These are phyloP conservation scores for Corydoras maculifer DNA, from an alignment of 2,113 vertebrate species.

Conservation along the genomic window DNA sequence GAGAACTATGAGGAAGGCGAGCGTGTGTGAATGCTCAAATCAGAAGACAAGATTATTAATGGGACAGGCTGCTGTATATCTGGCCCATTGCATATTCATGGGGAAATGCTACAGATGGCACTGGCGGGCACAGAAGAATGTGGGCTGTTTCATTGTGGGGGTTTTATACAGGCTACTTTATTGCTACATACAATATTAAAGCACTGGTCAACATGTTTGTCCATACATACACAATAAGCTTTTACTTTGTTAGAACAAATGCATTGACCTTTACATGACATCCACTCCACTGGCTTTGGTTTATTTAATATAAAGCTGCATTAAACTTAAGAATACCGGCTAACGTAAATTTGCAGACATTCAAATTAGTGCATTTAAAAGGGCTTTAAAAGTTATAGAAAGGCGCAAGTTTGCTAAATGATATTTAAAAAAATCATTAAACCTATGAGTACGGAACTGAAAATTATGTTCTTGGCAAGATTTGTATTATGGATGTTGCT, in stretches of 20 bases:
- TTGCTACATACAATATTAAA: slow-evolving; percentile 15
- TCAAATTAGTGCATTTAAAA: no score
- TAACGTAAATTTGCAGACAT: no score
- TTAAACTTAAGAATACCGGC: no score
- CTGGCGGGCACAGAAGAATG: slow-evolving; percentile 56
- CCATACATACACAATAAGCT: background rate
- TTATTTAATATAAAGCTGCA: no score
- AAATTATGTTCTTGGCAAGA: no score
- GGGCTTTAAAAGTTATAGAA: no score
- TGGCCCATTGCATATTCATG: slow-evolving; percentile 95
- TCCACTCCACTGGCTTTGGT: no score
- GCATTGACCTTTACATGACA: no score
- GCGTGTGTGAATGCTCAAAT: slow-evolving; percentile 73
- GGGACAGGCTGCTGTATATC: slow-evolving; percentile 80
- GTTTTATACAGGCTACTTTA: slow-evolving; percentile 24
- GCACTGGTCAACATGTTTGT: background rate
- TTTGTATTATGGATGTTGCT: no score
- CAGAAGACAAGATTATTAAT: slow-evolving; percentile 98
- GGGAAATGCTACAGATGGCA: slow-evolving; percentile 82
- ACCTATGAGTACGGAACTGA: no score
- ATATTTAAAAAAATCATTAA: no score
- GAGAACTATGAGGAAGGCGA: slow-evolving; percentile 26
- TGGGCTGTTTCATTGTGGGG: slow-evolving; percentile 50
- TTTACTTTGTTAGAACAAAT: background rate
- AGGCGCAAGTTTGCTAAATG: no score